Conservation (phyloP, 2,888 invertebrate species). For the Apotomis capreana region DNA sequence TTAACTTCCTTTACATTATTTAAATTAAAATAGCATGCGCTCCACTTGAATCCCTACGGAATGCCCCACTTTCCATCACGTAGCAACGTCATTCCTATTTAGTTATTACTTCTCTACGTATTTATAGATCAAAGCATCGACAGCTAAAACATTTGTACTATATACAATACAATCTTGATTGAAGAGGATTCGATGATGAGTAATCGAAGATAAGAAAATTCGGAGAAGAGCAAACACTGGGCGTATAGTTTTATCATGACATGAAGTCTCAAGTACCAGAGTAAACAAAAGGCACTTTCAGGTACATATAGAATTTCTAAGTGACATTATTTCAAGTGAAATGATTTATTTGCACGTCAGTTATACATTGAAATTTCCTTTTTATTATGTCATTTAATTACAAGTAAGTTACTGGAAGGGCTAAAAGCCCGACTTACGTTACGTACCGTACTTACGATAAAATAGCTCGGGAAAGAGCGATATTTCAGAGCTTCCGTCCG, state of each 20-base stretch:
- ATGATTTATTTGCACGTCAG: too few relatives aligned
- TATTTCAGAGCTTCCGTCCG: too few relatives aligned
- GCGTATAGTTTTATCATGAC: slow-evolving; percentile 19
- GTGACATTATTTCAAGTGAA: background rate
- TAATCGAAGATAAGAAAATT: slow-evolving; percentile 27
- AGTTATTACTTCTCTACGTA: slow-evolving; percentile 4
- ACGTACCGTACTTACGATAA: background rate
- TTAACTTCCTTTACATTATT: slow-evolving; percentile 12
- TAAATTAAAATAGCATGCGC: slow-evolving; percentile 17
- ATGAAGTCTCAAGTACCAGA: slow-evolving; percentile 29
- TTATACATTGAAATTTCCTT: background rate
- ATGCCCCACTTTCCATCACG: slow-evolving; percentile 11
- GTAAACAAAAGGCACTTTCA: slow-evolving; percentile 25
- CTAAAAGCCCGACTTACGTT: too few relatives aligned
- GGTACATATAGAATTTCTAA: slow-evolving; percentile 3
- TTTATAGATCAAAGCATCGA: slow-evolving; percentile 28
- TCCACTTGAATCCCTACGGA: slow-evolving; percentile 11
- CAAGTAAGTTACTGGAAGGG: too few relatives aligned
- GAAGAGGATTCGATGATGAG: slow-evolving; percentile 10
- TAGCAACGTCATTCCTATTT: slow-evolving; percentile 26
- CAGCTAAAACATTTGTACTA: slow-evolving; percentile 15
- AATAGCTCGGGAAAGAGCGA: background rate
- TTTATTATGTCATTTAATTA: too few relatives aligned
- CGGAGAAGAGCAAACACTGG: slow-evolving; percentile 26
- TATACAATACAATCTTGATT: slow-evolving; percentile 2